Base-by-base conservation (phyloP, 2,888 invertebrate genomes). In the Poecilobothrus nobilitatus region DNA sequence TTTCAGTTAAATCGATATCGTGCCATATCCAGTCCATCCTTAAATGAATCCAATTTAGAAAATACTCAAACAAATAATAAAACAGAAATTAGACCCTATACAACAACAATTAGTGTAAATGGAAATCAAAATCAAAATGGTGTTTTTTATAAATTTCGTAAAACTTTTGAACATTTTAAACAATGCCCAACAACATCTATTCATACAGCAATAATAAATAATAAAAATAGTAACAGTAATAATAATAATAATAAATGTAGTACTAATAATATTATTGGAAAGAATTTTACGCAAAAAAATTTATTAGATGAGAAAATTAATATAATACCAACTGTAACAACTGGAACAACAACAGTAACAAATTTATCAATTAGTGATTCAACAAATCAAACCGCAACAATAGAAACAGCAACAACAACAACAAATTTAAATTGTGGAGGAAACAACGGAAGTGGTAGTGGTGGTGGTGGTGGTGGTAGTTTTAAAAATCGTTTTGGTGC, bases 101-200 rank as follows among this genome's bases (percentile, higher is more conserved):
- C 72, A 68, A 41, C 65, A 37, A 71, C 69, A 70, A 27, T 63
- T 63, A 63, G 63, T 63, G 63, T 63, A 27, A 63, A 63, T 63
- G 53, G 53, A 18, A 33, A 22, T 34, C 27, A 27, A 27, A 73
- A 74, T 67, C 75, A 73, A 70, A 73, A 78, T 37, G 86, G 88
- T 77, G 88, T 89, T 62, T 79, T 89, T 72, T 88, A 89, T 75
- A 89, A 89, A 80, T 89, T 90, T 79, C 84, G 88, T 70, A 89
- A 89, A 77, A 89, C 88, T 71, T 87, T 90, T 76, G 88, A 88
- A 69, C 78, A 79, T 72, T 79, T 82, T 68, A 81, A 79, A 67
- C 78, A 74, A 68, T 74, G 72, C 66, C 72, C 74, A 64, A 71
- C 73, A 71, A 76, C 53, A 53, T 53, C 53, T 18, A 53, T 53